Base-by-base conservation (phyloP, 1,140 invertebrate species). In the Calosoma granatense region DNA sequence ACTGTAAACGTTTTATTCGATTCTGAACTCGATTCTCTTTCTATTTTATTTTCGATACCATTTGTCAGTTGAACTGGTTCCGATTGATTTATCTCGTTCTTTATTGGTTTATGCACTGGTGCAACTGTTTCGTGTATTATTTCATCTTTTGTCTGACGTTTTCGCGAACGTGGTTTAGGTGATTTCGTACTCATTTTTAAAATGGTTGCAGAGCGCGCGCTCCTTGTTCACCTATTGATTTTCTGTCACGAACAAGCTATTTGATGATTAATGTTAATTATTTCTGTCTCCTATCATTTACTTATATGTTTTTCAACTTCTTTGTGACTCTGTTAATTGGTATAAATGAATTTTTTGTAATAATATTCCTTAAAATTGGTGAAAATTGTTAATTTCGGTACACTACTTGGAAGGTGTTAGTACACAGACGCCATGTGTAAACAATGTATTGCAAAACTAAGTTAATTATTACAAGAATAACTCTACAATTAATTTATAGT, bases 101-200 rank as follows among this genome's bases (percentile, higher is more conserved):
- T 67, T 1, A 64, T 51, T 19, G 64, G 56, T 63, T 67, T 68
- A 56, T 72, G 70, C 39, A 72, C 70, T 59, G 69, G 68, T 4
- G 63, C 68, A 6, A 72, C 65, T 14, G 67, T 70, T 58, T 72
- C 69, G 55, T 67, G 60, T 58, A 69, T 68, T 56, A 64, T 67
- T 14, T 68, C 65, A 39, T 70, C 67, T 53, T 64, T 66, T 43
- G 64, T 61, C 55, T 65, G 65, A 19, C 60, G 61, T 62, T 64
- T 70, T 58, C 60, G 62, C 12, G 64, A 51, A 57, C 60, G 61
- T 14, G 64, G 55, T 22, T 61, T 41, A 17, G 66, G 60, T 12
- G 62, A 53, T 56, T 65, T 69, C 20, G 58, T 51, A 47, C 62
- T 65, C 64, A 65, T 65, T 57, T 63, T 63, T 22, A 56, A 56